A percentile compares a stretch with the other conserved stretches of the same genome.
Conservation (phyloP, 2,797 vertebrate genomes). For the Pseudochirops corinnae region DNA sequence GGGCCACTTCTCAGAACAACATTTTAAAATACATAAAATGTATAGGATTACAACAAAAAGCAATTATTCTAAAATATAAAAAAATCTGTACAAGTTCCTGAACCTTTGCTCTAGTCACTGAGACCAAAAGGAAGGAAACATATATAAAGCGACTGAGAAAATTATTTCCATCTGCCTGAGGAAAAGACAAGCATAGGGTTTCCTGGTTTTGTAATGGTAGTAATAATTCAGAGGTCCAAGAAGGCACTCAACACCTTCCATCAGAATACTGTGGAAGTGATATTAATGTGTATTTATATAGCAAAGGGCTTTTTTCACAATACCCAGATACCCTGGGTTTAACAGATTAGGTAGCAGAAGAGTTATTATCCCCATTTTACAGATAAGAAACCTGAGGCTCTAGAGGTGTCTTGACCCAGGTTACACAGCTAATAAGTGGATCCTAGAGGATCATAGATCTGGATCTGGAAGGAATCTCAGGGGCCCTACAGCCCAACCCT, state of each 20-base stretch:
- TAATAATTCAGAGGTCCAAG: neutral
- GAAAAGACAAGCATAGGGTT: neutral
- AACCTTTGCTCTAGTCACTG: neutral
- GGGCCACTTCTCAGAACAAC: neutral
- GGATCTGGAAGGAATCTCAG: neutral
- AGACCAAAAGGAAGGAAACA: neutral
- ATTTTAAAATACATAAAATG: neutral
- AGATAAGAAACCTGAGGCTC: neutral
- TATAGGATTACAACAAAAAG: neutral
- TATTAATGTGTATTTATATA: neutral
- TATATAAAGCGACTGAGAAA: neutral
- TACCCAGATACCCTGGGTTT: neutral
- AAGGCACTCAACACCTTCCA: conserved; percentile 7
- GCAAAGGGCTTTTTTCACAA: neutral
- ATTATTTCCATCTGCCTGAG: neutral
- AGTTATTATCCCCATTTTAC: neutral
- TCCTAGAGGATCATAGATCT: neutral
- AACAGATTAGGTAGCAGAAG: neutral
- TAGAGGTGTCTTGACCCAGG: neutral
- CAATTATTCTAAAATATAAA: neutral
- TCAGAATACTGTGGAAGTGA: neutral
- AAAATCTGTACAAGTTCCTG: neutral
- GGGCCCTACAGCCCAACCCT: neutral
- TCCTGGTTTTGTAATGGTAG: neutral
- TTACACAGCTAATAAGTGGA: neutral